A percentile compares a stretch with the other conserved stretches of the same genome.
Evolutionary conservation across 2,113 vertebrate genomes (phyloP).

Genomic region (Conger conger): DNA sequence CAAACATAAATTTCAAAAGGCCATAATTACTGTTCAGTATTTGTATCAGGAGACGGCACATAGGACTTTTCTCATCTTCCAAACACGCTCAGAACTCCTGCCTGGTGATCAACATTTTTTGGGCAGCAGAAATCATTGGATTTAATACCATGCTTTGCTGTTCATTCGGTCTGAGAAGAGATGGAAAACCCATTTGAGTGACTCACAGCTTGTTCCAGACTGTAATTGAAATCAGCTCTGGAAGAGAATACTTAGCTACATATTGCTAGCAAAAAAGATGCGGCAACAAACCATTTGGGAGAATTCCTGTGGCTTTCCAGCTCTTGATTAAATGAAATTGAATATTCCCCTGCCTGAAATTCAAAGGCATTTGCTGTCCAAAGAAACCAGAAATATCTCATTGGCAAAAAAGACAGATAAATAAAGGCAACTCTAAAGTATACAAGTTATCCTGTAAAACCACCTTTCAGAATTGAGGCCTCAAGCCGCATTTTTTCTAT

Average conservation of each 20-base stretch:
- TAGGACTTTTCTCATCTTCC: not conserved
- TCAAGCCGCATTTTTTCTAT: not conserved
- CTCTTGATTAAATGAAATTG: constrained; percentile 3
- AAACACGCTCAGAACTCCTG: not conserved
- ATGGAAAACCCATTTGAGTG: constrained; percentile 2
- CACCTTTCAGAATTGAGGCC: not conserved
- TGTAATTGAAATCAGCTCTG: constrained; percentile 5
- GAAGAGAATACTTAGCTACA: constrained; percentile 11
- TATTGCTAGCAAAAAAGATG: constrained; percentile 18
- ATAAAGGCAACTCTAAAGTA: not conserved
- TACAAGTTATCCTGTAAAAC: not conserved
- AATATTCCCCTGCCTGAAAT: constrained; percentile 6
- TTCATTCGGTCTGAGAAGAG: not conserved
- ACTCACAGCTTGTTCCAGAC: constrained; percentile 11
- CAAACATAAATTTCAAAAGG: not conserved
- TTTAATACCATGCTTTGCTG: not conserved
- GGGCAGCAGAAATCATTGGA: constrained; percentile 2
- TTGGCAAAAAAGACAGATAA: not conserved
- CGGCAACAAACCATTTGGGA: not conserved
- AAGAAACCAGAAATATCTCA: constrained; percentile 4
- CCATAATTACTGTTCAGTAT: not conserved
- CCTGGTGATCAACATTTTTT: not conserved
- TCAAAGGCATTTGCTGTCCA: not conserved
- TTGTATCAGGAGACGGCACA: not conserved
- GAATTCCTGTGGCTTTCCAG: constrained; percentile 5